phyloP scores from a whole-genome alignment of 2,797 vertebrate species.

The Cephalopachus bancanus region DNA sequence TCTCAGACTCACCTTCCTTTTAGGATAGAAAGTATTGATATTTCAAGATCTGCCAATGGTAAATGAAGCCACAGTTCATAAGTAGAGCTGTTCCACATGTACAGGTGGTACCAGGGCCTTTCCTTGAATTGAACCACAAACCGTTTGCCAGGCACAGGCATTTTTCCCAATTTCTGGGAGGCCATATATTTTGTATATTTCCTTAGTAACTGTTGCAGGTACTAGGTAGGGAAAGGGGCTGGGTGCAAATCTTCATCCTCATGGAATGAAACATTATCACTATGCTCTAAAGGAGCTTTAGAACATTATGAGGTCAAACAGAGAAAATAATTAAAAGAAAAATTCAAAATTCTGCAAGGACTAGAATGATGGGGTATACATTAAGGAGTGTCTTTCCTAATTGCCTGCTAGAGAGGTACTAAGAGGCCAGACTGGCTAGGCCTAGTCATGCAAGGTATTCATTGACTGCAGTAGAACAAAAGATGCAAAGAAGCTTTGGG shows the following conservation, averaged over 20 bases:
- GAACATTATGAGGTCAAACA: not conserved
- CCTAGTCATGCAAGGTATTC: constrained; percentile 67
- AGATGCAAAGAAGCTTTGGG: constrained; percentile 52
- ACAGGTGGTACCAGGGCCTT: not conserved
- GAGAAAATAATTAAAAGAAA: constrained; percentile 61
- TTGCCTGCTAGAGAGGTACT: not conserved
- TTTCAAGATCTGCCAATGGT: not conserved
- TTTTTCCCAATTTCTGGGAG: constrained; percentile 2
- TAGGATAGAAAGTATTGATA: not conserved
- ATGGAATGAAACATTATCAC: not conserved
- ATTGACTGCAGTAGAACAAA: constrained; percentile 65
- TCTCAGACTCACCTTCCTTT: not conserved
- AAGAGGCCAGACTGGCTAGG: not conserved
- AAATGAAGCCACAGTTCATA: not conserved
- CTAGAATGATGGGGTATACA: constrained; percentile 14
- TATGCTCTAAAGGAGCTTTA: not conserved
- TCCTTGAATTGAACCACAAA: not conserved
- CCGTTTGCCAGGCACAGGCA: not conserved
- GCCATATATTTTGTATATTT: not conserved
- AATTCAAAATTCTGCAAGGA: constrained; percentile 45
- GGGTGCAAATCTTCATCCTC: not conserved
- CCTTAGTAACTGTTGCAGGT: not conserved
- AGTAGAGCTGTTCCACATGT: not conserved
- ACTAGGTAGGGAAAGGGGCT: not conserved
- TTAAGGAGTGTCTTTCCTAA: constrained; percentile 19